A percentile compares a stretch with the other conserved stretches of the same genome.
These are phyloP conservation scores for Eupleurogrammus muticus DNA, from an alignment of 2,797 vertebrate genomes.

Conservation along the genomic window DNA sequence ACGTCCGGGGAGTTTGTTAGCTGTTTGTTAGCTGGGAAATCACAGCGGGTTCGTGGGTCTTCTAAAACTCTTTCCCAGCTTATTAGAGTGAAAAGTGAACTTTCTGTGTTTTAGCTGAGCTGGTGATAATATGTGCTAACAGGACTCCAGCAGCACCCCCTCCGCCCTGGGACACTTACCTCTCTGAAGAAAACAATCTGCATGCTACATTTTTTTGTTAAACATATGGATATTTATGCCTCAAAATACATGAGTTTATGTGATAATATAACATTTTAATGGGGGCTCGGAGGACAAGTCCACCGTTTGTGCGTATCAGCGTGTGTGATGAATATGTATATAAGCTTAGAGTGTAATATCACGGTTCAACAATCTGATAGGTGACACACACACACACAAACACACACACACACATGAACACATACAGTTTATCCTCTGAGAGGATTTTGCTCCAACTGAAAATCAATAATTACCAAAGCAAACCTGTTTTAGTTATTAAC, in stretches of 20 bases:
- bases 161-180: constrained; percentile 23
- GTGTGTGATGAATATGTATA: constrained; percentile 66
- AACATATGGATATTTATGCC: constrained; percentile 59
- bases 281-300: constrained; percentile 51
- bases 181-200: not conserved
- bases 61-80: not conserved
- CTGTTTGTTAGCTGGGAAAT: not conserved
- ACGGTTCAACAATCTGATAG: constrained; percentile 68
- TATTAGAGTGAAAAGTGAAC: not conserved
- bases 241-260: not conserved
- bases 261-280: constrained; percentile 59
- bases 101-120: not conserved
- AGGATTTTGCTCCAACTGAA: constrained; percentile 28
- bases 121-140: constrained; percentile 9
- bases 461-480: constrained; percentile 18
- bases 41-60: not conserved
- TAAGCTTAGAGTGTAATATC: constrained; percentile 70
- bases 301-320: constrained; percentile 36
- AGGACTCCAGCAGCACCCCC: constrained; percentile 1
- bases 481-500: constrained; percentile 30
- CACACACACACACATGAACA: constrained; percentile 1
- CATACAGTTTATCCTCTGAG: not conserved
- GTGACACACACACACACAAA: constrained; percentile 42
- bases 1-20: too few relatives aligned
- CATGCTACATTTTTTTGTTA: constrained; percentile 15